phyloP scores from a whole-genome alignment of 2,797 vertebrate species.

The Phalanger gymnotis region DNA sequence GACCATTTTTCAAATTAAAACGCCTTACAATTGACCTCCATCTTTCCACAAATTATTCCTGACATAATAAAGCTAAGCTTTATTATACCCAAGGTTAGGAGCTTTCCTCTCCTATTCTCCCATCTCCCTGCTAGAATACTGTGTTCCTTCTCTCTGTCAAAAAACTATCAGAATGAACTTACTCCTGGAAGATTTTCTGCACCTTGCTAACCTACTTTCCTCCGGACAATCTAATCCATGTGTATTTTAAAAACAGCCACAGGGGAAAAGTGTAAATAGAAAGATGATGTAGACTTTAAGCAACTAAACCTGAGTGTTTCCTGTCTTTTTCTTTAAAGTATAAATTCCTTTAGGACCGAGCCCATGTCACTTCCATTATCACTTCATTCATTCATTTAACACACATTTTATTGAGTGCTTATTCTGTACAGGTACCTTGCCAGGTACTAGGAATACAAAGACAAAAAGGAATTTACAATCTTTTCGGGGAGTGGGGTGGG shows the following conservation, averaged over 20 bases:
- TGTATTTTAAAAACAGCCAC: neutral
- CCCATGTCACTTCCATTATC: neutral
- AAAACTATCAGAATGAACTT: constrained; percentile 3
- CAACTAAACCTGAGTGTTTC: constrained; percentile 3
- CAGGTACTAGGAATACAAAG: neutral
- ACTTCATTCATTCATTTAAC: neutral
- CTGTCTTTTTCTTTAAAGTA: neutral
- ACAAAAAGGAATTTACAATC: neutral
- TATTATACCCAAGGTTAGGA: neutral
- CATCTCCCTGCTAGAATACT: neutral
- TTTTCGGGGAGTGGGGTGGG: neutral
- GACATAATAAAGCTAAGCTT: neutral
- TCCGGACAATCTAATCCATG: neutral
- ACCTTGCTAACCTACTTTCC: neutral
- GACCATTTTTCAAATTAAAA: constrained; percentile 21
- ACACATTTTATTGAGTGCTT: neutral
- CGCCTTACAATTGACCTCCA: neutral
- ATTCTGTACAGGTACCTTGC: neutral
- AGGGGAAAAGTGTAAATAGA: constrained; percentile 37
- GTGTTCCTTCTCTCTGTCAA: neutral
- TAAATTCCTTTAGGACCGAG: neutral
- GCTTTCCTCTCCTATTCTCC: neutral
- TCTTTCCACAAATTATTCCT: neutral
- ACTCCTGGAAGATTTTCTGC: neutral
- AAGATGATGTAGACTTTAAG: neutral